Evolutionary conservation across 2,797 vertebrate genomes (phyloP), one percentile per base, ranked within the genome.

Genomic region (Menidia menidia): DNA sequence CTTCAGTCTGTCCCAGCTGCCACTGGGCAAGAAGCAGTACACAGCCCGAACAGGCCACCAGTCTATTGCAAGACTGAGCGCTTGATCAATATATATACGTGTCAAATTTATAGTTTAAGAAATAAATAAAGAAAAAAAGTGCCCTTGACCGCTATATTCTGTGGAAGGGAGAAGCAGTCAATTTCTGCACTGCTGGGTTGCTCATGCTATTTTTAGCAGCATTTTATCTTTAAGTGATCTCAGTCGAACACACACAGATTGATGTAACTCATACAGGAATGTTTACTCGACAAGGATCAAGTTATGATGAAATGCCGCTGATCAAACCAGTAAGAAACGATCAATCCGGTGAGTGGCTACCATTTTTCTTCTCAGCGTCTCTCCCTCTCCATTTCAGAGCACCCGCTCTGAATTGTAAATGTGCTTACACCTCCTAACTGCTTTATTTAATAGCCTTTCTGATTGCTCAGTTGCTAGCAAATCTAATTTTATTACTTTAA

Each of bases 401-500:
- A 68, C 52, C 64, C 31, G 10, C 59, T 64, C 72, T 63, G 71
- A 71, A 68, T 54, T 78, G 67, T 64, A 63, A 82, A 85, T 86
- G 86, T 77, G 59, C 73, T 79, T 9, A 63, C 72, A 63, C 78
- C 76, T 84, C 74, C 82, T 86, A 78, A 78, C 80, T 64, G 90
- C 83, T 82, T 86, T 76, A 66, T 74, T 82, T 82, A 90, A 89
- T 87, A 78, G 87, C 71, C 71, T 86, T 60, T 52, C 61, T 84
- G 80, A 88, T 88, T 72, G 82, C 81, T 86, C 60, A 55, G 65
- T 73, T 83, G 85, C 82, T 47, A 64, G 76, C 71, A 89, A 90
- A 89, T 90, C 86, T 81, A 80, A 87, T 91, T 88, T 79, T 83
- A 90, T 92, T 82, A 88, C 89, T 71, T 70, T 62, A 56, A 55